These are phyloP conservation scores for Anguilla obscura DNA, from an alignment of 2,797 vertebrate genomes.

Conservation along the genomic window DNA sequence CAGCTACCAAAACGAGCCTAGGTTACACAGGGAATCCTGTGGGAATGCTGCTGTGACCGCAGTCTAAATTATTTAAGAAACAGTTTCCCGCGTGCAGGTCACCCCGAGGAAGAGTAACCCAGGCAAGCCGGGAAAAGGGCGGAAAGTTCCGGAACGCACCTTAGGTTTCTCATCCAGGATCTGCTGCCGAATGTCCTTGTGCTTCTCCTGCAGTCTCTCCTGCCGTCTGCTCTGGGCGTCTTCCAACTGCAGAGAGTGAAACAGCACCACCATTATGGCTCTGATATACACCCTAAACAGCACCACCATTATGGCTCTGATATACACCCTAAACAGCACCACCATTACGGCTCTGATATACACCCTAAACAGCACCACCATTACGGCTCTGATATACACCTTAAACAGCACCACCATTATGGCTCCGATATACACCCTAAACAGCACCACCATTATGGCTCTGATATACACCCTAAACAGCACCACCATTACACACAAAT, in stretches of 20 bases:
- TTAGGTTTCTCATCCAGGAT: constrained; percentile 95
- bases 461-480: too few relatives aligned
- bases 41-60: neutral
- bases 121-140: neutral
- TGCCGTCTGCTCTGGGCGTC: constrained; percentile 94
- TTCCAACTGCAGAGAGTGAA: constrained; percentile 76
- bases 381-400: too few relatives aligned
- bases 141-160: constrained; percentile 68
- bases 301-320: too few relatives aligned
- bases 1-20: neutral
- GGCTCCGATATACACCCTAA: too few relatives aligned
- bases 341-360: too few relatives aligned
- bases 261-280: neutral
- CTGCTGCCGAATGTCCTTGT: constrained; percentile 92
- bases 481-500: neutral
- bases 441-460: too few relatives aligned
- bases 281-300: too few relatives aligned
- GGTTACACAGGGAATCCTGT: neutral
- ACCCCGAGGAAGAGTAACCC: neutral
- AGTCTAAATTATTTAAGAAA: neutral
- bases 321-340: too few relatives aligned
- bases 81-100: neutral
- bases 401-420: too few relatives aligned
- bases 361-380: too few relatives aligned
- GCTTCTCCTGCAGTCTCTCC: constrained; percentile 89